phyloP scores from a whole-genome alignment of 2,797 vertebrate species.

The Anabacerthia variegaticeps region DNA sequence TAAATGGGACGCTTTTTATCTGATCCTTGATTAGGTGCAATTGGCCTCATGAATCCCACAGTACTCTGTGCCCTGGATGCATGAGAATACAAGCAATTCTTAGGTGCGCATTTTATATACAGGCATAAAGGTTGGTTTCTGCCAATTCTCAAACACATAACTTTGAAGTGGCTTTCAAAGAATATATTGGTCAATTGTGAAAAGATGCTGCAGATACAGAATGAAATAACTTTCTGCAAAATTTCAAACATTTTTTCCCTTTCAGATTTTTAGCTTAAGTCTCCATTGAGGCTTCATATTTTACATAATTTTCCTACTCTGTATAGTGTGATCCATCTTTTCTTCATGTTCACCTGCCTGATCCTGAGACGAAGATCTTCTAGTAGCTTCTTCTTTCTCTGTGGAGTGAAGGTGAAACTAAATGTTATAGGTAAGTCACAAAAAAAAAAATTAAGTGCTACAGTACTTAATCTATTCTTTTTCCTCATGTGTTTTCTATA shows the following conservation, averaged over 20 bases:
- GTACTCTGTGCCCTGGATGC: background rate
- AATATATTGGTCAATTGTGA: background rate
- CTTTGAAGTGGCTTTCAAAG: background rate
- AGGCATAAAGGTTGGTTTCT: background rate
- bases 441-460: background rate
- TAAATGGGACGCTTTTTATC: background rate
- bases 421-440: background rate
- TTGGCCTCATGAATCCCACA: background rate
- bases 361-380: background rate
- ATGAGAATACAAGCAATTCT: background rate
- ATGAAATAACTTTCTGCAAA: background rate
- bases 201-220: background rate
- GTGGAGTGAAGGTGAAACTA: background rate
- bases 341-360: fast-evolving
- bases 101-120: background rate
- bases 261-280: background rate
- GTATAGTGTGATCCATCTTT: background rate
- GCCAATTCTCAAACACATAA: background rate
- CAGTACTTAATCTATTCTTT: background rate
- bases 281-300: background rate
- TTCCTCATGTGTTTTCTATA: background rate
- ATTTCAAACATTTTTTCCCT: background rate
- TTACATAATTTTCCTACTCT: background rate
- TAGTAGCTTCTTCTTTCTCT: background rate
- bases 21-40: conserved; percentile 10